Percentiles rank a stretch among this genome's conserved stretches.
These are phyloP conservation scores for Sipunculus nudus DNA, from an alignment of 2,888 invertebrate genomes.

Conservation along the genomic window DNA sequence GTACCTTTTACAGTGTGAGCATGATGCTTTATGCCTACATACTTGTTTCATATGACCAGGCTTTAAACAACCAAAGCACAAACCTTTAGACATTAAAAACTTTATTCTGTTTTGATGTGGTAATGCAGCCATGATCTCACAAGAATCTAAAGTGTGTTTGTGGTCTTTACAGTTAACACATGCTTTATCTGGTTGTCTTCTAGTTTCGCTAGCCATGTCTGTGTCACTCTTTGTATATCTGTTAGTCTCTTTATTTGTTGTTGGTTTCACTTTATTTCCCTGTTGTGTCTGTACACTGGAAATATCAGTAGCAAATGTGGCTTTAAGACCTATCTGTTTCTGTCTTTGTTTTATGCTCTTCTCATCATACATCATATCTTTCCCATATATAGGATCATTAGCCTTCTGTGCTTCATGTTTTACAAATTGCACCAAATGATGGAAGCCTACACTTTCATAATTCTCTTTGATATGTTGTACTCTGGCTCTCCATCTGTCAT, in stretches of 20 bases:
- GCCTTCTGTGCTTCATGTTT: neutral
- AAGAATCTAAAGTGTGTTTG: neutral
- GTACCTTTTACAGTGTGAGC: neutral
- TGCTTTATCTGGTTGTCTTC: no score
- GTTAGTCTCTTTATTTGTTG: no score
- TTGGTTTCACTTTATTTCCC: no score
- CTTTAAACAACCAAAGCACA: slow-evolving; percentile 7
- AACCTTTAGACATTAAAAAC: slow-evolving; percentile 6
- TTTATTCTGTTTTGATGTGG: neutral
- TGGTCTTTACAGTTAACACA: neutral
- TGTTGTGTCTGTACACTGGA: no score
- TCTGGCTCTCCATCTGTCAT: slow-evolving; percentile 18
- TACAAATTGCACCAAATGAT: neutral
- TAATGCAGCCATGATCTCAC: neutral
- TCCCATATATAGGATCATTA: slow-evolving; percentile 13
- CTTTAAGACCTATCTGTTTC: neutral
- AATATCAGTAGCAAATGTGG: neutral
- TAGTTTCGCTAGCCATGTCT: no score
- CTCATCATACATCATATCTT: neutral
- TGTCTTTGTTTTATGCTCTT: no score
- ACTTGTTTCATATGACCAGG: no score
- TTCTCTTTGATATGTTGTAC: slow-evolving; percentile 1
- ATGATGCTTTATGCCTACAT: no score
- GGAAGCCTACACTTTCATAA: neutral
- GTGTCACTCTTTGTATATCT: no score